phyloP scores from a whole-genome alignment of 2,113 vertebrate genomes.

The Alectura lathami region DNA sequence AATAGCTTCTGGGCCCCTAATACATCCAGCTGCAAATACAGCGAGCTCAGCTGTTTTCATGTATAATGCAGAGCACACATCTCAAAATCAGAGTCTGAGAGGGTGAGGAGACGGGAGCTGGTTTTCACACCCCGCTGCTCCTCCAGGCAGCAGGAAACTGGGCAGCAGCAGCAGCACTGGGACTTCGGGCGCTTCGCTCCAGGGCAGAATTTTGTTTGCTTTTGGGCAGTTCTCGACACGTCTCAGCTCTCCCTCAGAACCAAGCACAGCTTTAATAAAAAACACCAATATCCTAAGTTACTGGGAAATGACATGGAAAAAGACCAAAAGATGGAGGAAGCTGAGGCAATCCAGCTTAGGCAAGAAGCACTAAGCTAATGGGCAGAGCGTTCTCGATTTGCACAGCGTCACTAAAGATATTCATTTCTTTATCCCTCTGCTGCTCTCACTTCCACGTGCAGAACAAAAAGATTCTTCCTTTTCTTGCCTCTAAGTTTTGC shows the following conservation, averaged over 20 bases:
- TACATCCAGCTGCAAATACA: not conserved
- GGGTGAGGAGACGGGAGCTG: not conserved
- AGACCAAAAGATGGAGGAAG: not conserved
- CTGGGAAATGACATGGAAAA: not conserved
- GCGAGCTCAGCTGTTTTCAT: not conserved
- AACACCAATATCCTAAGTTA: not conserved
- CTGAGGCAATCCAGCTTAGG: not conserved
- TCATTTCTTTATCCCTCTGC: not conserved
- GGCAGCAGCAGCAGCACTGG: not conserved
- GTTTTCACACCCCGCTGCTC: not conserved
- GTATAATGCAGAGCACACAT: not conserved
- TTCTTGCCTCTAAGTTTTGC: not conserved
- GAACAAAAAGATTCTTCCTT: not conserved
- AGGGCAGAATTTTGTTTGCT: not conserved
- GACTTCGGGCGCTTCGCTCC: not conserved
- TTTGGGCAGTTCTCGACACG: not conserved
- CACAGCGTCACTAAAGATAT: not conserved
- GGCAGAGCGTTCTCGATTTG: not conserved
- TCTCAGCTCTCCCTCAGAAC: not conserved
- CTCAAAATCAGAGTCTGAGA: fast-evolving
- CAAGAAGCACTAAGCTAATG: not conserved
- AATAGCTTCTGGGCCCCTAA: not conserved
- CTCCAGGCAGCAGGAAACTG: not conserved
- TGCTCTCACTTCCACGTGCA: not conserved
- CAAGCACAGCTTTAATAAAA: not conserved